These are phyloP conservation scores for Marasmarcha lunaedactyla DNA, from an alignment of 2,888 invertebrate genomes.

Conservation along the genomic window DNA sequence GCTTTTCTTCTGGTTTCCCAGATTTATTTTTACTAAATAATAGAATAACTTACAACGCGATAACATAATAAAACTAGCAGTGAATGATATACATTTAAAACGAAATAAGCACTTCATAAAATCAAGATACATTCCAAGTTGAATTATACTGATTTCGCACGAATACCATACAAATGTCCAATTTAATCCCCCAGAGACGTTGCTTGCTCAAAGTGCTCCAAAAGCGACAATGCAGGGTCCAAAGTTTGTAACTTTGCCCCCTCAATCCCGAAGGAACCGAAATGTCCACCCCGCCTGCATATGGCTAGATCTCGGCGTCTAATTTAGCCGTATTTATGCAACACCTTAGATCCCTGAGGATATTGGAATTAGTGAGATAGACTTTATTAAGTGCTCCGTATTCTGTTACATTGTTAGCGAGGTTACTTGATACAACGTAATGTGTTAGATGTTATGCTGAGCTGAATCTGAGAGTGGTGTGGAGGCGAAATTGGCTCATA, in stretches of 20 bases:
- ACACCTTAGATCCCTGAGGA: constrained; percentile 28
- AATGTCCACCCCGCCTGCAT: constrained; percentile 27
- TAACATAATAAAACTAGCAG: too few relatives aligned
- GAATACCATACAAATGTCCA: constrained; percentile 5
- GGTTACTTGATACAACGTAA: too few relatives aligned
- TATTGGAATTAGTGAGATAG: constrained; percentile 17
- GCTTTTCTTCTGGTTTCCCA: too few relatives aligned
- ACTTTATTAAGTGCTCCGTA: not conserved
- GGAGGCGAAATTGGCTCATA: too few relatives aligned
- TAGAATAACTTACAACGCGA: too few relatives aligned
- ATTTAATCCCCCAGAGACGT: constrained; percentile 38
- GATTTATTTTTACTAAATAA: too few relatives aligned
- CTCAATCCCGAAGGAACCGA: constrained; percentile 31
- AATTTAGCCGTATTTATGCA: constrained; percentile 53
- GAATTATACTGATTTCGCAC: constrained; percentile 10
- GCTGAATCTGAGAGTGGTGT: too few relatives aligned
- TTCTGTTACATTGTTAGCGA: not conserved
- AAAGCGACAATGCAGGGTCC: constrained; percentile 44
- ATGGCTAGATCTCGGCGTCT: constrained; percentile 40
- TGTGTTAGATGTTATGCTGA: too few relatives aligned
- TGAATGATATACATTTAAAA: too few relatives aligned
- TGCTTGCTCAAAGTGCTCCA: constrained; percentile 27
- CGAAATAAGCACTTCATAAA: too few relatives aligned
- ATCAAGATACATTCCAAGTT: too few relatives aligned
- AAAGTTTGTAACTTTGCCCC: constrained; percentile 37